Evolutionary conservation across 1,140 invertebrate species (phyloP).

Genomic region (Drosophila bipectinata): DNA sequence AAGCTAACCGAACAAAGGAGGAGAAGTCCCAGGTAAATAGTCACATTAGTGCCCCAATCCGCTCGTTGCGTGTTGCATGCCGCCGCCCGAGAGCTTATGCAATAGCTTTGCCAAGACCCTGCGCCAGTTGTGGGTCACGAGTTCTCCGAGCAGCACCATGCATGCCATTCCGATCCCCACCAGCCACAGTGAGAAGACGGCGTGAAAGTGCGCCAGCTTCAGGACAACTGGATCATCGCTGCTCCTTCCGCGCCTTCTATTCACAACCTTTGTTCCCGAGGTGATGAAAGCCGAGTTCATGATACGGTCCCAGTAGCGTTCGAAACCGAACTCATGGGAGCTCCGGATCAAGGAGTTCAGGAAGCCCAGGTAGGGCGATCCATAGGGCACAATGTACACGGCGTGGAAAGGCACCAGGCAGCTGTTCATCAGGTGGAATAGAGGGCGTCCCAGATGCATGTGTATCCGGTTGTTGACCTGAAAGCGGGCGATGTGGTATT

Average conservation of each 20-base stretch:
- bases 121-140: conserved; percentile 47
- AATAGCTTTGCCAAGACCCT: conserved; percentile 46
- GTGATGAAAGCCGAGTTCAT: conserved; percentile 72
- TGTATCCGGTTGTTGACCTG: conserved; percentile 63
- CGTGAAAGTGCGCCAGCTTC: conserved; percentile 69
- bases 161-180: conserved; percentile 55
- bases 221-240: conserved; percentile 66
- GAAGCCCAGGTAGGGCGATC: conserved; percentile 77
- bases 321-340: conserved; percentile 69
- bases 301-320: conserved; percentile 69
- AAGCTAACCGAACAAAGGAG: conserved; percentile 78
- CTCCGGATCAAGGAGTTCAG: conserved; percentile 64
- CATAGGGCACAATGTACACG: conserved; percentile 78
- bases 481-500: conserved; percentile 69
- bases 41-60: neutral
- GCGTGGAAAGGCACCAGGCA: conserved; percentile 79
- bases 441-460: conserved; percentile 49
- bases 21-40: conserved; percentile 77
- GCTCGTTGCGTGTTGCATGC: conserved; percentile 51
- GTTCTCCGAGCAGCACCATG: conserved; percentile 57
- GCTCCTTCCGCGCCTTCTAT: conserved; percentile 34
- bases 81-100: conserved; percentile 15
- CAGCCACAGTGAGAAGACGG: conserved; percentile 68
- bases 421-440: conserved; percentile 74
- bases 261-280: conserved; percentile 50